These are phyloP conservation scores for Leptopilina syphax DNA, from an alignment of 2,888 invertebrate species.

Conservation along the genomic window DNA sequence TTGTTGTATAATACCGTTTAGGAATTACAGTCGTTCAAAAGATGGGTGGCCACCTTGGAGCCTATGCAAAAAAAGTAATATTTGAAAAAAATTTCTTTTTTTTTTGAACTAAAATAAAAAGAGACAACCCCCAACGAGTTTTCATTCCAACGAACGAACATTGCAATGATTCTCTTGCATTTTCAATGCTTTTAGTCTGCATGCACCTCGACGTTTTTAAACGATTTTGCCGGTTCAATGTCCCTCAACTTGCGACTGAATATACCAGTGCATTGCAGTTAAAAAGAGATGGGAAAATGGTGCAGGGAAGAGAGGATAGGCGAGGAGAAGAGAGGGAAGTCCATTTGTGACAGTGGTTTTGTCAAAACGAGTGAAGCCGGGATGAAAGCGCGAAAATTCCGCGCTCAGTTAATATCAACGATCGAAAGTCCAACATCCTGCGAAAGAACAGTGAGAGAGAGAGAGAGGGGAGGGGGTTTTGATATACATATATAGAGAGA, in stretches of 20 bases:
- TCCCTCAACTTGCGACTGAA: slow-evolving; percentile 29
- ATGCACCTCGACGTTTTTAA: slow-evolving; percentile 11
- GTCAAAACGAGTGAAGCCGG: slow-evolving; percentile 42
- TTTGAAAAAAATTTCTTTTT: too few relatives aligned
- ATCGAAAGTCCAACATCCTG: slow-evolving; percentile 57
- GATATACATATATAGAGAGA: slow-evolving; percentile 2
- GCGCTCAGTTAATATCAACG: slow-evolving; percentile 63
- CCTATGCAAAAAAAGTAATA: too few relatives aligned
- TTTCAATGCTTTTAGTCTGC: slow-evolving; percentile 15
- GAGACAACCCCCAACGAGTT: too few relatives aligned
- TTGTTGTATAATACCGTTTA: too few relatives aligned
- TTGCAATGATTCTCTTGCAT: not conserved
- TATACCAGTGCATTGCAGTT: slow-evolving; percentile 1
- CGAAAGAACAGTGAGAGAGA: slow-evolving; percentile 39
- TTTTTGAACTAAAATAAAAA: too few relatives aligned
- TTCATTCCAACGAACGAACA: not conserved
- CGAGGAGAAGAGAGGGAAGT: not conserved
- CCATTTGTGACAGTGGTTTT: slow-evolving; percentile 39
- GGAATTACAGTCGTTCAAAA: too few relatives aligned
- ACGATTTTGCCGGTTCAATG: slow-evolving; percentile 24
- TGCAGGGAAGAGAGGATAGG: not conserved
- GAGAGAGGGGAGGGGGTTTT: slow-evolving; percentile 3
- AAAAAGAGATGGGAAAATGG: not conserved
- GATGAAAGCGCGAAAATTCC: slow-evolving; percentile 55
- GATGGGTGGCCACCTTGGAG: too few relatives aligned